Evolutionary conservation across 2,888 invertebrate species (phyloP).

Genomic region (Melanophora roralis): DNA sequence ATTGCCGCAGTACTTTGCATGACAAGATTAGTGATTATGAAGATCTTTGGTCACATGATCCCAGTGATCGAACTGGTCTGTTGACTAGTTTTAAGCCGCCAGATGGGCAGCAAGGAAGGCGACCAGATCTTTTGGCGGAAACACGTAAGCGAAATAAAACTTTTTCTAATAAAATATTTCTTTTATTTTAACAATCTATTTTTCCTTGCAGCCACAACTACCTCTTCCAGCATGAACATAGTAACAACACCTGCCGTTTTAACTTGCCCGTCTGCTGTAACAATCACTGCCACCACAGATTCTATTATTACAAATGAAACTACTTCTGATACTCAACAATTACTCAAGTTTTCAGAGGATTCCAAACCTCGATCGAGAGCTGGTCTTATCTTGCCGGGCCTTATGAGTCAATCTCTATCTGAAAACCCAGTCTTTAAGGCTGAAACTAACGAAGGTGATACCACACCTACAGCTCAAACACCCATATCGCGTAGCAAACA

Average conservation of each 20-base stretch:
- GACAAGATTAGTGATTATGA: slow-evolving; percentile 97
- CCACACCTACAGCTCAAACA: slow-evolving; percentile 74
- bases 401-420: slow-evolving; percentile 69
- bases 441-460: slow-evolving; percentile 69
- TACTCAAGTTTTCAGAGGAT: slow-evolving; percentile 71
- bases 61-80: slow-evolving; percentile 79
- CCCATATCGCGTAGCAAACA: slow-evolving; percentile 80
- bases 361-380: slow-evolving; percentile 72
- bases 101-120: slow-evolving; percentile 71
- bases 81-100: slow-evolving; percentile 75
- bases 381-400: slow-evolving; percentile 71
- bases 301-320: slow-evolving; percentile 60
- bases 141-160: slow-evolving; percentile 75
- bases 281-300: slow-evolving; percentile 50
- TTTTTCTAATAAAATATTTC: neutral
- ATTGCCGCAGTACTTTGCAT: slow-evolving; percentile 90
- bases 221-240: slow-evolving; percentile 76
- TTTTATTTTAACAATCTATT: neutral
- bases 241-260: slow-evolving; percentile 65
- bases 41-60: slow-evolving; percentile 91
- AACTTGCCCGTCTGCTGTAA: slow-evolving; percentile 65
- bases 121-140: slow-evolving; percentile 82
- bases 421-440: slow-evolving; percentile 66
- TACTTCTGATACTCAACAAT: slow-evolving; percentile 68
- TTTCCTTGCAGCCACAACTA: slow-evolving; percentile 78